Evolutionary conservation across 2,113 vertebrate genomes (phyloP), one percentile per base, ranked within the genome.

Genomic region (Centropus unirufus): DNA sequence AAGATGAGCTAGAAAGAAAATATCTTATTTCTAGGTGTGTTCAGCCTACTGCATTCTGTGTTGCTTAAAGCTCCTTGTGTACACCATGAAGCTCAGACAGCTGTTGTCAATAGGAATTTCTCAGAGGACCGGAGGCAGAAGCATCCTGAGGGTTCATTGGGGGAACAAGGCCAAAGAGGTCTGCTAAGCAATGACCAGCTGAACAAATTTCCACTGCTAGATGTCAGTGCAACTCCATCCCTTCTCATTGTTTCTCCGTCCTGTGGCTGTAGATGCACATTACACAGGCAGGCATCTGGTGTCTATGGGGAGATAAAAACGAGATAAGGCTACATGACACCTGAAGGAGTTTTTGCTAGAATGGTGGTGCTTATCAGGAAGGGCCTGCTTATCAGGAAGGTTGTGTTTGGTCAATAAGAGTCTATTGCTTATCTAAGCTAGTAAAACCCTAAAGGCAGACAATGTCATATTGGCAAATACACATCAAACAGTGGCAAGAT

Each of bases 111-210:
- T 8, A 20, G 39, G 42, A 75, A 36, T 78, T 87, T 84, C 29
- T 70, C 13, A 70, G 10, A 17, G 14, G 7, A 54, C 6, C 1
- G 0, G 2, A 63, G 18, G 30, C 15, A 69, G 44, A 51, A 78
- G 23, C 18, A 3, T 5, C 23, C 34, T 69, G 26, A 4, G 16
- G 3, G 4, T 29, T 78, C 8, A 1, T 0, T 78, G 39, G 18
- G 29, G 8, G 27, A 17, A 42, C 13, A 62, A 68, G 2, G 12
- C 17, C 34, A 11, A 78, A 55, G 32, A 83, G 10, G 4, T 75
- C 14, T 82, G 16, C 40, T 54, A 40, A 89, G 8, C 7, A 58
- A 7, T 22, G 30, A 30, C 27, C 30, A 44, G 2, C 4, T 9
- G 51, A 42, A 36, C 5, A 34, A 44, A 61, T 57, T 82, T 64